Base-by-base conservation (phyloP, 2,113 vertebrate genomes). In the Martes martes region DNA sequence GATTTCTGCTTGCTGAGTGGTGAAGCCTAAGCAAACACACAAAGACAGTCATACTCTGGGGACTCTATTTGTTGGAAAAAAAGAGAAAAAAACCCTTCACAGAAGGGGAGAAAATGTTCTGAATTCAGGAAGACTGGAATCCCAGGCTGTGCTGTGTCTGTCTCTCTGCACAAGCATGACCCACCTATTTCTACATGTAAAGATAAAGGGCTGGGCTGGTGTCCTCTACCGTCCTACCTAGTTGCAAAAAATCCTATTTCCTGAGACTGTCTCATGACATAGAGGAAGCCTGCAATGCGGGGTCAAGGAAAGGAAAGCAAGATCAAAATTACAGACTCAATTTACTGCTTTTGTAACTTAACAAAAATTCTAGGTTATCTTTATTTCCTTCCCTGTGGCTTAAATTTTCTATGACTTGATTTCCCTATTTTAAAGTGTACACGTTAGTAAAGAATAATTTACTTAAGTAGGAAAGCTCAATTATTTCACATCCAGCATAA, bases 1-100 rank as follows among this genome's bases (percentile, higher is more conserved):
- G 76, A 99, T 98, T 98, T 99, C 99, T 3, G 99, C 99, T 96
- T 99, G 99, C 59, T 98, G 98, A 67, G 99, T 98, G 3, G 98
- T 99, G 96, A 99, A 99, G 24, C 99, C 99, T 99, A 96, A 82
- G 73, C 0, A 89, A 97, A 98, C 24, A 98, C 95, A 98, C 1
- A 90, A 84, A 98, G 42, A 97, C 10, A 63, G 33, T 36, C 45
- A 94, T 5, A 76, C 33, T 87, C 0, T 47, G 87, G 33, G 91
- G 95, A 83, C 52, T 16, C 50, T 1, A 67, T 65, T 19, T 55
- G 6, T 47, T 13, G 24, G 45, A 4, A 42, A 87, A 11, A 31
- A 33, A 78, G 36, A 47, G 23, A 26, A 84, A 85, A 42, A 74
- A 76, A n/a, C 69, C 33, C 61, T 47, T 95, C 26, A 93, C 33